Conservation (phyloP, 2,888 invertebrate species). For the Drosophila dives region DNA sequence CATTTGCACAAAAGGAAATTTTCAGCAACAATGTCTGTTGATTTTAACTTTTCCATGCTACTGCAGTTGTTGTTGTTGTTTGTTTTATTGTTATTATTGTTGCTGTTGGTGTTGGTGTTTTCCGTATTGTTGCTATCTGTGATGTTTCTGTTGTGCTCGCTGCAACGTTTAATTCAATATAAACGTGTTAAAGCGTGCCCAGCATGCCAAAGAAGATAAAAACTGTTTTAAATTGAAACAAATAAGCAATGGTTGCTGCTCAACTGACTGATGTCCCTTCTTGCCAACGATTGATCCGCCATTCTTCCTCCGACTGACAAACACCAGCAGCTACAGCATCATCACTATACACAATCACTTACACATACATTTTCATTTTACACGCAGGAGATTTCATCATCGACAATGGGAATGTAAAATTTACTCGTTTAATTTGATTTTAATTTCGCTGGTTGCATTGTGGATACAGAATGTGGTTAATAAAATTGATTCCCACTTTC, state of each 20-base stretch:
- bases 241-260: conserved; percentile 45
- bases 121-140: conserved; percentile 57
- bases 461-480: conserved; percentile 9
- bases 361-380: conserved; percentile 20
- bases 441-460: conserved; percentile 26
- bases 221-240: conserved; percentile 66
- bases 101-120: conserved; percentile 38
- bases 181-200: conserved; percentile 75
- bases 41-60: conserved; percentile 64
- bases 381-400: conserved; percentile 30
- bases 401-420: conserved; percentile 40
- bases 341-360: conserved; percentile 24
- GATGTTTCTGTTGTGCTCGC: conserved; percentile 47
- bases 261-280: conserved; percentile 38
- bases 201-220: conserved; percentile 51
- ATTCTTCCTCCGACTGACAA: conserved; percentile 6
- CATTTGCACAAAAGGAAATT: conserved; percentile 49
- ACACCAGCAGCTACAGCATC: conserved; percentile 20
- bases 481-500: conserved; percentile 35
- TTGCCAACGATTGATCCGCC: conserved; percentile 4
- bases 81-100: not conserved
- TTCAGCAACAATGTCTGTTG: conserved; percentile 75
- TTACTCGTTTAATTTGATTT: conserved; percentile 51
- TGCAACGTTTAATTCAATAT: conserved; percentile 78
- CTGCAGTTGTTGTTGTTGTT: conserved; percentile 32